Base-by-base conservation (phyloP, 2,888 invertebrate genomes). In the Trilocha varians region DNA sequence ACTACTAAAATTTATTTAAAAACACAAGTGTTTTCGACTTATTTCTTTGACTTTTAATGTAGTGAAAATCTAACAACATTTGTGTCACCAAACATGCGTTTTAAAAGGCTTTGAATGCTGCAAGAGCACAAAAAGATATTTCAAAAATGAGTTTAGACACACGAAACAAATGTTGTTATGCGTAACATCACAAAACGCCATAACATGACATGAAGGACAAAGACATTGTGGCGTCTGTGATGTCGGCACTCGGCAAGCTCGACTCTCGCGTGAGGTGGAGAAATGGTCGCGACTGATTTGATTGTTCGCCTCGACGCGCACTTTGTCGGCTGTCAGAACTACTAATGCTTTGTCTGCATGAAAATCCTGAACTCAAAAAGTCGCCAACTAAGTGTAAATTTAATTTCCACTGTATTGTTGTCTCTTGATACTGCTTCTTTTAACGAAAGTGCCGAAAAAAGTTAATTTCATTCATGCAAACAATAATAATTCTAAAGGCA, bases 271-370 rank as follows among this genome's bases (percentile, higher is more conserved):
- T 13, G 13, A 35, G 14, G n/a, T 33, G 13, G 40, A 41, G 72
- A 74, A 73, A 72, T 70, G 70, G 75, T 73, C 71, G 65, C 65
- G 64, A 61, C 67, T 69, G 71, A 79, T 78, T 72, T 68, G 70
- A 79, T 75, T 75, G 78, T 78, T 62, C 60, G 61, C 55, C 56
- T 59, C 63, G 66, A 67, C 70, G 65, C 67, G 64, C 65, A 65
- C 77, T 78, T 79, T 78, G 78, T 76, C 73, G 74, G 69, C 65
- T 25, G 45, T 33, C 33, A 34, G 25, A 25, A 25, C 25, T 25
- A 9, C 8, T 25, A 25, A 25, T 9, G 25, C 25, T 9, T 25
- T 2, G 25, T 25, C 25, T 25, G 11, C 25, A 25, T 9, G 11
- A 11, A 25, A 25, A 4, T 2, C 4, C 5, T 25, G 8, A 2